Evolutionary conservation across 2,113 vertebrate species (phyloP).

Genomic region (Gulo gulo): DNA sequence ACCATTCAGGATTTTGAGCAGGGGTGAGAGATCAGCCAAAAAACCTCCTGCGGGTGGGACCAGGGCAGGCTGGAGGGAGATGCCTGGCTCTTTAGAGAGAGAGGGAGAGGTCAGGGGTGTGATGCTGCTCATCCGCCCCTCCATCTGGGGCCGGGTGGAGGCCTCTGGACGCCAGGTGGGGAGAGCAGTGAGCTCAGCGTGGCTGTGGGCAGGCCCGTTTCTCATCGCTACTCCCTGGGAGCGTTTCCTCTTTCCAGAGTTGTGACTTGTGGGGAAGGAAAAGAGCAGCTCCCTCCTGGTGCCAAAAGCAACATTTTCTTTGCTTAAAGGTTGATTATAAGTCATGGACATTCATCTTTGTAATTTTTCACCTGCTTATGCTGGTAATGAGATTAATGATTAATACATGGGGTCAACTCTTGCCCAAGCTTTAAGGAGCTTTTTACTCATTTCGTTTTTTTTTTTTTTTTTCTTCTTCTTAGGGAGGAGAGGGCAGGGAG

Average conservation of each 20-base stretch:
- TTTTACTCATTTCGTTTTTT: not conserved
- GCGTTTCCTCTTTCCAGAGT: slow-evolving; percentile 36
- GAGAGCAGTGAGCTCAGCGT: slow-evolving; percentile 35
- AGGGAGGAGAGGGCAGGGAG: slow-evolving; percentile 22
- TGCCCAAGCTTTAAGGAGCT: not conserved
- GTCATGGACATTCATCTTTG: slow-evolving; percentile 32
- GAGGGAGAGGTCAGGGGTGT: not conserved
- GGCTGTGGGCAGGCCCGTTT: not conserved
- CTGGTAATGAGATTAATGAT: slow-evolving; percentile 42
- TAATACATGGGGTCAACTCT: not conserved
- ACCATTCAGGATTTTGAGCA: not conserved
- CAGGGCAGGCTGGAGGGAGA: not conserved
- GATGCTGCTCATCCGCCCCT: no score
- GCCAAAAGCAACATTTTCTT: slow-evolving; percentile 72
- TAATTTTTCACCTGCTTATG: slow-evolving; percentile 55
- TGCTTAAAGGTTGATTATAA: slow-evolving; percentile 55
- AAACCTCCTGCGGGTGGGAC: not conserved
- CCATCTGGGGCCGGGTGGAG: rapidly evolving
- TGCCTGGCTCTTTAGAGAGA: no score
- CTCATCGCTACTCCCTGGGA: not conserved
- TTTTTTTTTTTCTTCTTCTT: not conserved
- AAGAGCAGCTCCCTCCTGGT: not conserved
- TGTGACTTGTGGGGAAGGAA: slow-evolving; percentile 27
- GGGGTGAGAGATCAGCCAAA: not conserved
- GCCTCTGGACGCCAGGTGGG: not conserved